Evolutionary conservation across 1,140 invertebrate genomes (phyloP), one percentile per base, ranked within the genome.

Genomic region (Watersipora subatra): DNA sequence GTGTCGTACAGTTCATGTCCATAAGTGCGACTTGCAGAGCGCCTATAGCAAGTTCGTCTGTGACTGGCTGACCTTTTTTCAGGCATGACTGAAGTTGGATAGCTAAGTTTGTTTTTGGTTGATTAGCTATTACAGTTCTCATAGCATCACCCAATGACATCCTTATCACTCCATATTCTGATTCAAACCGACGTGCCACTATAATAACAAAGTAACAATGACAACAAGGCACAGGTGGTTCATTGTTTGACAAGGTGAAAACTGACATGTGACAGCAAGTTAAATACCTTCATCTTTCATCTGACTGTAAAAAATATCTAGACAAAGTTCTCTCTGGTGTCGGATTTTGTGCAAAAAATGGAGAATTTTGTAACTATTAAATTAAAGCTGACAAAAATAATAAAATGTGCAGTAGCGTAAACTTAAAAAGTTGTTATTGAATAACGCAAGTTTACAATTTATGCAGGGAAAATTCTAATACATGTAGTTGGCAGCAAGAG

Each of bases 121-220:
- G 78, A 3, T 70, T 69, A 2, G 67, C 46, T 57, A 81, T 63
- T 0, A 81, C 68, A 46, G 57, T 65, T 46, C 78, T 69, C 70
- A 81, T 73, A 0, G 77, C 78, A 61, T 79, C 79, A 24, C 80
- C 79, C 22, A 78, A 71, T 3, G 78, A 80, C 57, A 81, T 56
- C 24, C 77, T 63, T 27, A 76, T 63, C 28, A 78, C 67, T 2
- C 79, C 80, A 68, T 75, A 79, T 15, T 79, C 73, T 57, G 78
- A 72, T 3, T 69, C 76, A 74, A 81, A 78, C 56, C 77, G 69
- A 27, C 75, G 76, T 25, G 76, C 76, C 72, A 81, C 78, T 80
- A 69, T 12, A 73, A 71, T 59, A 24, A 69, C 28, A 62, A 12
- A 66, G 46, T 3, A 29, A 27, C 61, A 59, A 46, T n/a, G 34